phyloP scores from a whole-genome alignment of 37 sponge, comb jelly and placozoan genomes.

The Cladorhizidae sp. region DNA sequence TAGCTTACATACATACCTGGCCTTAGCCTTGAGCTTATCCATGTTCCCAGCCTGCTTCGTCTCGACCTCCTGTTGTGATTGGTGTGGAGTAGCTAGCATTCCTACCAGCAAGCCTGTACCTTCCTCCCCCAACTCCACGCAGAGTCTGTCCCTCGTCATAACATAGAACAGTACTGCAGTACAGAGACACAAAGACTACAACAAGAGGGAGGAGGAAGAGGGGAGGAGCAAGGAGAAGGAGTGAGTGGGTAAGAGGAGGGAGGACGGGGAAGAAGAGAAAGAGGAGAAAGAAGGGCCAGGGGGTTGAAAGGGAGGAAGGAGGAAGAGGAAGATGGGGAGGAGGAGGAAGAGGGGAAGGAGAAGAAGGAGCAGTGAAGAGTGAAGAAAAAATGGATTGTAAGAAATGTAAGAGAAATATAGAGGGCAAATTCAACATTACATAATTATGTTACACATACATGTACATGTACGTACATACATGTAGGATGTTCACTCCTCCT shows the following conservation, averaged over 20 bases:
- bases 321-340: not conserved
- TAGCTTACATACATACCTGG: constrained; percentile 24
- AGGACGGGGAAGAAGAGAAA: not conserved
- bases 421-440: no score
- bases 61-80: not conserved
- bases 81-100: not conserved
- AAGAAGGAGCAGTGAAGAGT: not conserved
- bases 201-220: not conserved
- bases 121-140: constrained; percentile 25
- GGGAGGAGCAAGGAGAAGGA: not conserved
- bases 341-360: not conserved
- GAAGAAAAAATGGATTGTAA: no score
- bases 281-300: not conserved
- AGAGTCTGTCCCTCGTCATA: constrained; percentile 29
- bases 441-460: no score
- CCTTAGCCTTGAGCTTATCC: constrained; percentile 4
- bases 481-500: no score
- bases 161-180: constrained; percentile 41
- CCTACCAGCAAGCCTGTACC: constrained; percentile 12
- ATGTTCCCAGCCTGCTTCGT: constrained; percentile 26
- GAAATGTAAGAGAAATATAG: no score
- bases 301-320: not conserved
- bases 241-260: not conserved
- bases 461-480: no score
- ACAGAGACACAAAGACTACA: constrained; percentile 35